Evolutionary conservation across 2,797 vertebrate genomes (phyloP), one percentile per base, ranked within the genome.

Genomic region (Craterocephalus amniculus): DNA sequence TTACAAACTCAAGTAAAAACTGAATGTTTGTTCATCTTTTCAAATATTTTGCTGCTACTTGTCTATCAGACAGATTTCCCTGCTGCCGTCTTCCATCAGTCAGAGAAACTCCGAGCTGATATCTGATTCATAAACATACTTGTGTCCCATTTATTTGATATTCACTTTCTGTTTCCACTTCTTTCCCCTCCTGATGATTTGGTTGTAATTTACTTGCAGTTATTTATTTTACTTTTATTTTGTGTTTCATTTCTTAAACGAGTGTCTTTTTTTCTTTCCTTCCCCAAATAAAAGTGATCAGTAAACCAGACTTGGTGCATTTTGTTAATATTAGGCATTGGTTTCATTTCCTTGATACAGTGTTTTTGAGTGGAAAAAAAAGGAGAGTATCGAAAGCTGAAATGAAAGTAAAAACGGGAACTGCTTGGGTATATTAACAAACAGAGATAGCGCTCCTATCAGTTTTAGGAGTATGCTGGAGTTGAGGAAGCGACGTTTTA

Each of bases 331-430:
- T 14, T 68, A 67, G 1, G 62, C 13, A 8, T 45, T 1, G 56
- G 1, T 58, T 60, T 0, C 51, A 4, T 56, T 60, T 3, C 26
- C 18, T 31, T 6, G 1, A 14, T 24, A 0, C 9, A 16, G 4
- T 35, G 31, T 2, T 16, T 6, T 36, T 9, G 7, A 6, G 11
- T 7, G 40, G 13, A 34, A 9, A 48, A 48, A 48, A 22, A 22
- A 48, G 11, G 5, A 48, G n/a, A n/a, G 20, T 11, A 10, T 48
- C n/a, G 34, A 69, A 83, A 79, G 20, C 57, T 70, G 91, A 94
- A 93, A 58, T 69, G 88, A 92, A 93, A 94, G 76, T 82, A 4
- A 86, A 88, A 94, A 85, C 32, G 68, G 88, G 92, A 94, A 95
- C 74, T 84, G 34, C 36, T 49, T 10, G 4, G 16, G 26, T 76